A percentile compares a stretch with the other conserved stretches of the same genome.
These are phyloP conservation scores for Pseudorasbora parva DNA, from an alignment of 2,113 vertebrate species.

Conservation along the genomic window DNA sequence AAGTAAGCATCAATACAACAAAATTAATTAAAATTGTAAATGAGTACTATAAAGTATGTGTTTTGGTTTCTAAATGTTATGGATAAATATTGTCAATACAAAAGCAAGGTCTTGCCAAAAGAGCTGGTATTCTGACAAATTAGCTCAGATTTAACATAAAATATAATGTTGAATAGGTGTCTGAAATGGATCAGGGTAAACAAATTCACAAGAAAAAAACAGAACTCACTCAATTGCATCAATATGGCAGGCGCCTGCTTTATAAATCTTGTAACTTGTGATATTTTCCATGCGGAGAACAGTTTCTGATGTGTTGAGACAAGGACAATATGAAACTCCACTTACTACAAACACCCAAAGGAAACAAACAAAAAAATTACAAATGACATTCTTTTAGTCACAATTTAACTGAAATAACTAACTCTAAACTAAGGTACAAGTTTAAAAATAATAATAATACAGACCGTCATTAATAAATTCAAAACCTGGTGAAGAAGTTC, in stretches of 20 bases:
- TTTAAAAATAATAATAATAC: neutral
- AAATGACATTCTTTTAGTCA: neutral
- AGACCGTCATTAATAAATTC: neutral
- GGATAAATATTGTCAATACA: neutral
- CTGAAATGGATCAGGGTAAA: neutral
- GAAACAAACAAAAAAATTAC: neutral
- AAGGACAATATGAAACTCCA: neutral
- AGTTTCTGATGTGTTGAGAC: neutral
- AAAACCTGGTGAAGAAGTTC: neutral
- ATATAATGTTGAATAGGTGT: neutral
- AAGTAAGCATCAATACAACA: neutral
- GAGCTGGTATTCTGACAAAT: neutral
- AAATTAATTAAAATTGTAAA: neutral
- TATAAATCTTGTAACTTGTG: conserved; percentile 1
- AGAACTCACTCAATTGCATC: conserved; percentile 40
- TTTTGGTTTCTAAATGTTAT: neutral
- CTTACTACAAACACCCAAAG: neutral
- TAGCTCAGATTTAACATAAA: neutral
- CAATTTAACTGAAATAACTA: too few species aligned
- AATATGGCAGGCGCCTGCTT: conserved; percentile 11
- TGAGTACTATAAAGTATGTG: neutral
- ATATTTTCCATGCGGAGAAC: neutral
- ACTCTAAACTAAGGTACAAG: neutral
- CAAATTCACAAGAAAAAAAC: neutral
- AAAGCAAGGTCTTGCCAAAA: neutral